These are phyloP conservation scores for Nipponia nippon DNA, from an alignment of 2,113 vertebrate species.

Conservation along the genomic window DNA sequence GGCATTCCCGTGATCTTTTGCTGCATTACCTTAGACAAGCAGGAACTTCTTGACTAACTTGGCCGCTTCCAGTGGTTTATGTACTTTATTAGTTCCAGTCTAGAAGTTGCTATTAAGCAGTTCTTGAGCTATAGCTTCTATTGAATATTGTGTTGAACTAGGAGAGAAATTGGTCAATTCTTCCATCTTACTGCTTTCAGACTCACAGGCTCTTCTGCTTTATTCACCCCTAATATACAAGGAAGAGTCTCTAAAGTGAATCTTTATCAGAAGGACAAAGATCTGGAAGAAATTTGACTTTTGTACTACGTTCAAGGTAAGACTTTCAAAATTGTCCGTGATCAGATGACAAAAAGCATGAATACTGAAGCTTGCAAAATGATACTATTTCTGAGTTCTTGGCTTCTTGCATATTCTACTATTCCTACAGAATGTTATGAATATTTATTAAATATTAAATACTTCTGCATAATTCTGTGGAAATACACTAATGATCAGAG, in stretches of 20 bases:
- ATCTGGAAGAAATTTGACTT: background rate
- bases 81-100: background rate
- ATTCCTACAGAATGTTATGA: background rate
- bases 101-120: background rate
- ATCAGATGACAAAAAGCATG: background rate
- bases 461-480: background rate
- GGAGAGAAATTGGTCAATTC: background rate
- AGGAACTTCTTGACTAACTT: background rate
- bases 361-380: background rate
- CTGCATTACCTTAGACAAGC: background rate
- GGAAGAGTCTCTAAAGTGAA: background rate
- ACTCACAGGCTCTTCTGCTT: background rate
- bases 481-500: background rate
- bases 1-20: background rate
- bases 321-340: background rate
- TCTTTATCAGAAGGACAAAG: background rate
- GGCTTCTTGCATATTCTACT: background rate
- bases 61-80: background rate
- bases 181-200: constrained; percentile 3
- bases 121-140: background rate
- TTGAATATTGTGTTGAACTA: background rate
- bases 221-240: background rate
- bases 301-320: background rate
- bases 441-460: background rate
- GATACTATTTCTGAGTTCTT: background rate